These are phyloP conservation scores for Stenichneumon culpator DNA, from an alignment of 2,888 invertebrate species.

Conservation along the genomic window DNA sequence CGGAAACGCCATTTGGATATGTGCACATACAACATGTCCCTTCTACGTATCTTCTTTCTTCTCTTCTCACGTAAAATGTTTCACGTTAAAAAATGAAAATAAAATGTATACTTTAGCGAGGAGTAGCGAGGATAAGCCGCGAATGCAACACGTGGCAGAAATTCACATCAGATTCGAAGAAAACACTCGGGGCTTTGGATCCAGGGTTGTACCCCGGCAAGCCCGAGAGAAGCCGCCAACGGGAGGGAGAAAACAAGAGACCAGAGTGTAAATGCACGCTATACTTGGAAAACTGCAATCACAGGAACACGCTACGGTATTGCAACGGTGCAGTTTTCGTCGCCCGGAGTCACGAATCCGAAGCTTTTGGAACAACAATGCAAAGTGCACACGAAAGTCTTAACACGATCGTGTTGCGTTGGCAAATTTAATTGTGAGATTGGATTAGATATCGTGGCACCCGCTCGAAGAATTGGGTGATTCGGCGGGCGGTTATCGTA, in stretches of 20 bases:
- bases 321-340: background rate
- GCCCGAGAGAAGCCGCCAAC: background rate
- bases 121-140: background rate
- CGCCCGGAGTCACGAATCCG: background rate
- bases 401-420: slow-evolving; percentile 17
- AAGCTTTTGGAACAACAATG: slow-evolving; percentile 15
- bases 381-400: slow-evolving; percentile 19
- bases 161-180: slow-evolving; percentile 39
- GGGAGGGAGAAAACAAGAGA: background rate
- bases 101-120: background rate
- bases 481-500: slow-evolving; percentile 23
- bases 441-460: slow-evolving; percentile 39
- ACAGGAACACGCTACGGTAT: background rate
- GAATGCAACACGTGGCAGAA: slow-evolving; percentile 54
- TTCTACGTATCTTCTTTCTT: background rate
- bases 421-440: slow-evolving; percentile 42
- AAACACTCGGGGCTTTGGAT: slow-evolving; percentile 10
- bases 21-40: background rate
- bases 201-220: background rate
- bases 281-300: slow-evolving; percentile 1
- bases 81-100: background rate
- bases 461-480: slow-evolving; percentile 15
- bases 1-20: background rate
- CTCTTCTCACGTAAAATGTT: background rate
- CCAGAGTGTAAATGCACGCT: background rate